Evolutionary conservation across 2,888 invertebrate genomes (phyloP).

Genomic region (Pammene aurita): DNA sequence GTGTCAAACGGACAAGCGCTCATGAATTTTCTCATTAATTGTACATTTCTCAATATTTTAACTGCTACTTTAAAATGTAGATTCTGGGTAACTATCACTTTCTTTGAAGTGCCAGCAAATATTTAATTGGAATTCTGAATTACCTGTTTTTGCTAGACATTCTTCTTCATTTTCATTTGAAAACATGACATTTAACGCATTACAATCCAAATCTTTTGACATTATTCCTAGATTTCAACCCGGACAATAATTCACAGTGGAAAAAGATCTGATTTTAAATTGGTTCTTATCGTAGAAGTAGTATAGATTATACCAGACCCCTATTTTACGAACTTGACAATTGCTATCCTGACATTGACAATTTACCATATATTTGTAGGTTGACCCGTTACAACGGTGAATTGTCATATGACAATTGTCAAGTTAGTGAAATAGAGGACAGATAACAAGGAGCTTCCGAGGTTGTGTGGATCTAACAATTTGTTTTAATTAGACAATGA

Average conservation of each 20-base stretch:
- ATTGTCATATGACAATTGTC: slow-evolving; percentile 5
- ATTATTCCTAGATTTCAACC: slow-evolving; percentile 36
- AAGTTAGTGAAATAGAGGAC: slow-evolving; percentile 3
- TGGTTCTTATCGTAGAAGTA: slow-evolving; percentile 36
- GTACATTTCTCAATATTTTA: slow-evolving; percentile 27
- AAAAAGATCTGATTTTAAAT: slow-evolving; percentile 40
- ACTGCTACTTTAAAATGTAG: slow-evolving; percentile 31
- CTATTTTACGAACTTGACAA: slow-evolving; percentile 1
- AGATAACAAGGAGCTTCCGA: slow-evolving; percentile 68
- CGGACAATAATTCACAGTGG: slow-evolving; percentile 38
- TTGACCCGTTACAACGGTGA: slow-evolving; percentile 12
- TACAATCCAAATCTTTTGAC: slow-evolving; percentile 20
- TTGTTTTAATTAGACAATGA: slow-evolving; percentile 58
- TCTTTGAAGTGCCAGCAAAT: slow-evolving; percentile 8
- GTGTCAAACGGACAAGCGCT: slow-evolving; percentile 11
- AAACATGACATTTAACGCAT: slow-evolving; percentile 35
- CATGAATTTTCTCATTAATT: slow-evolving; percentile 2
- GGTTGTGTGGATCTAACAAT: slow-evolving; percentile 68
- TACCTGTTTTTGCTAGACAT: slow-evolving; percentile 29
- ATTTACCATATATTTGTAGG: not conserved
- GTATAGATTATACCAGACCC: slow-evolving; percentile 43
- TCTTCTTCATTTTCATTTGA: slow-evolving; percentile 25
- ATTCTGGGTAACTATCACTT: slow-evolving; percentile 32
- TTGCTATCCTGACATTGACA: slow-evolving; percentile 5
- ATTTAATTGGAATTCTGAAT: slow-evolving; percentile 21